Percentiles rank a stretch among this genome's conserved stretches.
These are phyloP conservation scores for Cetonia aurata DNA, from an alignment of 2,888 invertebrate species.

Conservation along the genomic window DNA sequence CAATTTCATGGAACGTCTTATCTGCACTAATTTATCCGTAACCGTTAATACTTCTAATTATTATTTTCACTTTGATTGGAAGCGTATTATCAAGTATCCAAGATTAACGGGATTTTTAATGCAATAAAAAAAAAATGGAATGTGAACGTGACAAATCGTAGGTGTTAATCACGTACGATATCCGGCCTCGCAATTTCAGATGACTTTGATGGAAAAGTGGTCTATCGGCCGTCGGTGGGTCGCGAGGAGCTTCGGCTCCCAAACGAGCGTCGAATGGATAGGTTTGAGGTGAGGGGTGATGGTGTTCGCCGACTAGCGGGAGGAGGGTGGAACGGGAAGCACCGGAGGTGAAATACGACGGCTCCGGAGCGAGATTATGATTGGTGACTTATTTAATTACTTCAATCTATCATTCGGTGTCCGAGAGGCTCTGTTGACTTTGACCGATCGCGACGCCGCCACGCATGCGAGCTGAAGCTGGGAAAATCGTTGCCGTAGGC, in stretches of 20 bases:
- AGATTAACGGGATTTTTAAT: too few relatives aligned
- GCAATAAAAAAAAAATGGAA: neutral
- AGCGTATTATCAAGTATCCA: too few relatives aligned
- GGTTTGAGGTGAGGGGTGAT: constrained; percentile 8
- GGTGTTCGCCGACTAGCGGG: neutral
- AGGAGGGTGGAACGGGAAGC: constrained; percentile 6
- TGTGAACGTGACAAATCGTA: constrained; percentile 36
- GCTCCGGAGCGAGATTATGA: constrained; percentile 62
- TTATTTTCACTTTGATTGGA: constrained; percentile 12
- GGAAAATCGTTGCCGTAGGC: neutral
- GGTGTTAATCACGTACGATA: constrained; percentile 38
- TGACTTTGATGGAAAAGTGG: constrained; percentile 58
- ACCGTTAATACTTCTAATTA: neutral
- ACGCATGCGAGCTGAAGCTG: constrained; percentile 15
- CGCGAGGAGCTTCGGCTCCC: neutral
- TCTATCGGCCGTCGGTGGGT: constrained; percentile 17
- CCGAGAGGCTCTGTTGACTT: constrained; percentile 62
- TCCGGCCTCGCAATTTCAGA: constrained; percentile 47
- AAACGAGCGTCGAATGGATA: neutral
- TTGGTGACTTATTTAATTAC: constrained; percentile 67
- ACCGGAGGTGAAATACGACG: constrained; percentile 48
- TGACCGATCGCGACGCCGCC: constrained; percentile 59
- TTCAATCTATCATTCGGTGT: constrained; percentile 66
- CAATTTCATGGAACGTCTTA: too few relatives aligned
- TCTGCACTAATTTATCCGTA: too few relatives aligned